Percentiles rank a stretch among this genome's conserved stretches.
Evolutionary conservation across 2,113 vertebrate species (phyloP).

Genomic region (Neopipo cinnamomea): DNA sequence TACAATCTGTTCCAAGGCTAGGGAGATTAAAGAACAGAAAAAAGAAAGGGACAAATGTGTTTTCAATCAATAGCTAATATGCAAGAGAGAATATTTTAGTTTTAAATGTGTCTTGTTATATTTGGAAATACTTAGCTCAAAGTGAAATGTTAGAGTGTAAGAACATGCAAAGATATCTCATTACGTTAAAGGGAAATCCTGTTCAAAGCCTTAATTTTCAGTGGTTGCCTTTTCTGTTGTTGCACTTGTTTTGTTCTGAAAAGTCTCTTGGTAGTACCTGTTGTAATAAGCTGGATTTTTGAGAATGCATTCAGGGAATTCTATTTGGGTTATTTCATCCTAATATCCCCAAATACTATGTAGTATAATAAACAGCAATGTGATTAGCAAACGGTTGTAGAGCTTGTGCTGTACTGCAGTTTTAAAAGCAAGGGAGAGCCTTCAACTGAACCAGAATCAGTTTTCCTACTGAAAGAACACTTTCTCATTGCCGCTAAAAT

Average conservation of each 20-base stretch:
- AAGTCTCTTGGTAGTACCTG: background rate
- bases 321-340: background rate
- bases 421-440: background rate
- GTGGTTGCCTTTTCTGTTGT: background rate
- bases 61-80: background rate
- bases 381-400: background rate
- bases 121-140: background rate
- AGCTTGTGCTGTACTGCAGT: background rate
- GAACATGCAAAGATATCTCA: background rate
- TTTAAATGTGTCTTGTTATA: background rate
- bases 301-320: background rate
- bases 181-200: background rate
- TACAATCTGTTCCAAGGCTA: constrained; percentile 22
- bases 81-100: background rate
- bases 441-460: background rate
- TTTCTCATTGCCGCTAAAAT: background rate
- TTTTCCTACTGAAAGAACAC: background rate
- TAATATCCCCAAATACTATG: background rate
- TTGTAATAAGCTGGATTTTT: background rate
- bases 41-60: background rate
- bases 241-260: background rate
- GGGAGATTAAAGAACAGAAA: constrained; percentile 2
- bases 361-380: background rate
- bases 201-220: background rate
- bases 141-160: background rate